Evolutionary conservation across 1,140 invertebrate genomes (phyloP).

Genomic region (Macrosteles quadrilineatus): DNA sequence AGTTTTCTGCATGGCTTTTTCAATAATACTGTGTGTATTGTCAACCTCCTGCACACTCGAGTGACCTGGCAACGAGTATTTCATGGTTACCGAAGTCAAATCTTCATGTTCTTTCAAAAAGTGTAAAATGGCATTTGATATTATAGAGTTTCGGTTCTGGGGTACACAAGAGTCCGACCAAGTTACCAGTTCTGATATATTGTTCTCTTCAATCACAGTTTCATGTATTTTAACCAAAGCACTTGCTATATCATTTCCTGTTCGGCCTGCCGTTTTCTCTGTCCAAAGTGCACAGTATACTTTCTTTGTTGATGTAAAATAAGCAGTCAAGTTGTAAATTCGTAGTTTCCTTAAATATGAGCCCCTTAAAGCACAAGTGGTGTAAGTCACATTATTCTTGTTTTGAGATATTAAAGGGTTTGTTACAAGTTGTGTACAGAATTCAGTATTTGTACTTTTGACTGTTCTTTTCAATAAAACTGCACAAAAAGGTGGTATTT

Average conservation of each 20-base stretch:
- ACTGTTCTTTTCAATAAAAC: background rate
- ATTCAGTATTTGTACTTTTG: background rate
- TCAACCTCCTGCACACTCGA: slow-evolving; percentile 44
- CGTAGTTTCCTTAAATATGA: slow-evolving; percentile 42
- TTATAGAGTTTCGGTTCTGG: slow-evolving; percentile 43
- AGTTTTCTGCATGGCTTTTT: slow-evolving; percentile 38
- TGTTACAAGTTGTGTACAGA: background rate
- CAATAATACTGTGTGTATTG: slow-evolving; percentile 41
- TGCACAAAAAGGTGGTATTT: background rate
- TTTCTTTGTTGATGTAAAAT: slow-evolving; percentile 36
- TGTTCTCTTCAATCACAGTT: slow-evolving; percentile 33
- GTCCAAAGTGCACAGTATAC: slow-evolving; percentile 42
- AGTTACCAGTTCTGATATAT: slow-evolving; percentile 36
- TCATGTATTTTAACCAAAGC: slow-evolving; percentile 40
- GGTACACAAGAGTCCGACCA: slow-evolving; percentile 44
- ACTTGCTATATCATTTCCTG: slow-evolving; percentile 43
- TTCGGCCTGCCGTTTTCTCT: slow-evolving; percentile 37
- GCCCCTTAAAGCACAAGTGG: slow-evolving; percentile 24
- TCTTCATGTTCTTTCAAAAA: slow-evolving; percentile 38
- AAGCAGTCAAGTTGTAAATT: slow-evolving; percentile 43
- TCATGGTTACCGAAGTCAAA: slow-evolving; percentile 40
- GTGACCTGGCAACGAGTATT: slow-evolving; percentile 44
- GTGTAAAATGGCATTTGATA: slow-evolving; percentile 39
- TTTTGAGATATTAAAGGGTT: slow-evolving; percentile 16
- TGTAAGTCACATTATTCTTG: slow-evolving; percentile 18